Evolutionary conservation across 1,140 invertebrate species (phyloP), one percentile per base, ranked within the genome.

Genomic region (Trichonephila inaurata): DNA sequence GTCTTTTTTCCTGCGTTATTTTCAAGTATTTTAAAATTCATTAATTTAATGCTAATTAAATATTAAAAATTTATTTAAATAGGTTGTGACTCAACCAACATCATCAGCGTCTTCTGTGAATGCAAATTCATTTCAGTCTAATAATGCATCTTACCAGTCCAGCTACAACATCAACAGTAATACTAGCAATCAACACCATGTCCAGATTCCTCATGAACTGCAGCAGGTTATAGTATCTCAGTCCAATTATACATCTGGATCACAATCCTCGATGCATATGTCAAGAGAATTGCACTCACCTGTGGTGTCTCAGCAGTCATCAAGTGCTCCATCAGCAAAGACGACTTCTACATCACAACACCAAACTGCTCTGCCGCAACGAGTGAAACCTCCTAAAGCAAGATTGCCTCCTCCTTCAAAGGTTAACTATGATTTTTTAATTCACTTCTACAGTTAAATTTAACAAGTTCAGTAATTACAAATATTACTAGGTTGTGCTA

Each of bases 391-490:
- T 93, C 97, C 98, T 95, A 97, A 98, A 95, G 97, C 98, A n/a
- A 97, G 98, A 95, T 97, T 98, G 86, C 98, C 98, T 89, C 98
- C 98, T 77, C 98, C 98, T 21, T 98, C 98, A 28, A 99, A 99
- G 96, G 97, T 97, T 60, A 66, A 14, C 62, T 51, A 10, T 51
- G 51, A 51, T 51, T 51, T 10, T 51, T 40, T 40, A 3, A 40
- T 40, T 40, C 33, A 40, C 33, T 40, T 40, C 33, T 40, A 40
- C 4, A 40, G 33, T 40, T 40, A 40, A 40, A 40, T 40, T 40
- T 1, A 40, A 40, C 33, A 40, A 40, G 4, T 40, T 40, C 33
- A 40, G 2, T 40, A 40, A 40, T 40, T 40, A 40, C 33, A 40
- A 40, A 40, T 40, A 40, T 40, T 40, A 40, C 33, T 40, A 40